phyloP scores from a whole-genome alignment of 2,113 vertebrate species.

The Daubentonia madagascariensis region DNA sequence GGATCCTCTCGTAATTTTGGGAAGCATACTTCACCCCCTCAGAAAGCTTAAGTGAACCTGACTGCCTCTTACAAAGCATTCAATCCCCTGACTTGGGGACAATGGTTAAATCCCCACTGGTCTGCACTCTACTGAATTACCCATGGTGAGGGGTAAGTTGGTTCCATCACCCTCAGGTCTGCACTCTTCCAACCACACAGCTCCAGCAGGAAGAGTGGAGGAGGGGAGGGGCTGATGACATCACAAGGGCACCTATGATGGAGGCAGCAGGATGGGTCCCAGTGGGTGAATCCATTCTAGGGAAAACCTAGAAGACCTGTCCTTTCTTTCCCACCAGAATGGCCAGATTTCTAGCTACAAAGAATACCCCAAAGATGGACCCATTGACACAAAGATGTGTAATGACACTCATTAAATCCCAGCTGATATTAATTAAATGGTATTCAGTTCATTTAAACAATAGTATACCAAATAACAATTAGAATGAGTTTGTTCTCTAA shows the following conservation, averaged over 20 bases:
- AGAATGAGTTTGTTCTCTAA: neutral
- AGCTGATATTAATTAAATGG: neutral
- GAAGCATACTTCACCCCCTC: neutral
- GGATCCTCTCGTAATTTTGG: neutral
- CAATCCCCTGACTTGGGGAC: neutral
- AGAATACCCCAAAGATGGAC: neutral
- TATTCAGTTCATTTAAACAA: neutral
- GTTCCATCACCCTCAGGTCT: slow-evolving; percentile 47
- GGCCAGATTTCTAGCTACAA: neutral
- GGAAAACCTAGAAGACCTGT: neutral
- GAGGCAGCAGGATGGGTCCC: neutral
- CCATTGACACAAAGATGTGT: neutral
- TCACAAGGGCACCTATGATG: slow-evolving; percentile 62
- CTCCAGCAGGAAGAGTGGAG: neutral
- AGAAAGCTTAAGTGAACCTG: neutral
- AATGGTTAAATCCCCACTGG: neutral
- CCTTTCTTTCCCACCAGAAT: neutral
- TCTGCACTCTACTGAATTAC: slow-evolving; percentile 17
- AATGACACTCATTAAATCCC: neutral
- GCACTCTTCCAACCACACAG: neutral
- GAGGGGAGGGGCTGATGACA: neutral
- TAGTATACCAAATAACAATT: neutral
- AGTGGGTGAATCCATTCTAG: neutral
- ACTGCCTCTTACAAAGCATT: neutral
- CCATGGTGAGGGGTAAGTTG: slow-evolving; percentile 50